phyloP scores from a whole-genome alignment of 2,797 vertebrate genomes.

The Champsocephalus esox region DNA sequence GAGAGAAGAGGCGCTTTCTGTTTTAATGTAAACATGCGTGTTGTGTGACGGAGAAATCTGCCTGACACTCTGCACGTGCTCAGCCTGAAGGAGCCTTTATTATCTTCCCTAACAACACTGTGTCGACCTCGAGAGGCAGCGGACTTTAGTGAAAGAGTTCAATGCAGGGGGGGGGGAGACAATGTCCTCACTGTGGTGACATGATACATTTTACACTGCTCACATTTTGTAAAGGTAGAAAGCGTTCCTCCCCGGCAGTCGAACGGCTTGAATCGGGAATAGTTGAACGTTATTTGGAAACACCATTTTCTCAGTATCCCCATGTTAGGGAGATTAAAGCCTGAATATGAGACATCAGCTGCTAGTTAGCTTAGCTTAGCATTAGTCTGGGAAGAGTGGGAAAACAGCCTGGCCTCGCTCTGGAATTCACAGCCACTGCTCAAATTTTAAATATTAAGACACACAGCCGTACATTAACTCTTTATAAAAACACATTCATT shows the following conservation, averaged over 20 bases:
- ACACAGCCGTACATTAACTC: neutral
- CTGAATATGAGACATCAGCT: no score
- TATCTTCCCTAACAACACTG: neutral
- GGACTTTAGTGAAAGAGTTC: neutral
- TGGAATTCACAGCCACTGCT: neutral
- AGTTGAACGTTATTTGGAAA: neutral
- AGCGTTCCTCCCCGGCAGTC: neutral
- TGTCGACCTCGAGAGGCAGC: neutral
- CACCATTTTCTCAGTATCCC: neutral
- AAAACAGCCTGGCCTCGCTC: no score
- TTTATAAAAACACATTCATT: neutral
- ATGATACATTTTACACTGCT: neutral
- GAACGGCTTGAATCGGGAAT: neutral
- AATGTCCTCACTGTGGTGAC: conserved; percentile 3
- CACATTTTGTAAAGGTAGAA: neutral
- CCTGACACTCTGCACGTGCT: conserved; percentile 34
- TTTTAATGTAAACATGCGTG: conserved; percentile 49
- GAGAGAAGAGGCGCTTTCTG: conserved; percentile 21
- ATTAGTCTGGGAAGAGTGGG: neutral
- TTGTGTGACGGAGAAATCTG: conserved; percentile 6
- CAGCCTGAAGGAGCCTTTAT: conserved; percentile 5
- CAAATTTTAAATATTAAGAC: neutral
- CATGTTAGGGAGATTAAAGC: no score
- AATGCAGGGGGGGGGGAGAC: conserved; percentile 3
- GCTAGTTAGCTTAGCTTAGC: neutral